Evolutionary conservation across 2,113 vertebrate genomes (phyloP).

Genomic region (Sturnira hondurensis): DNA sequence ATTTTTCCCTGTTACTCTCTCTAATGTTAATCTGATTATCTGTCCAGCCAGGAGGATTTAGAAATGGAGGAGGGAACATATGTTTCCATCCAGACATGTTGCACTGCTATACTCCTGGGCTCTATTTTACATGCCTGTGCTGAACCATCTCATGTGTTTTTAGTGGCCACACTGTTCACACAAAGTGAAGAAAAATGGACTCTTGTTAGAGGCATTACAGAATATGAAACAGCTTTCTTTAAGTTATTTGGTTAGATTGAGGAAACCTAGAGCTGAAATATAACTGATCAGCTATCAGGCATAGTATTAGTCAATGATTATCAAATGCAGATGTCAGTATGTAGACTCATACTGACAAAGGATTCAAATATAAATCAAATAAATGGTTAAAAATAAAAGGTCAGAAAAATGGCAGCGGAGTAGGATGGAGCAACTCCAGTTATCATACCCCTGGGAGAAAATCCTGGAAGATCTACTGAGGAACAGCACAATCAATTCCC

Average conservation of each 20-base stretch:
- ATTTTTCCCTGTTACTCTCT: not conserved
- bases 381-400: not conserved
- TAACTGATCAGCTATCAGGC: not conserved
- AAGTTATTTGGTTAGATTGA: not conserved
- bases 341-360: not conserved
- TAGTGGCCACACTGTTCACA: not conserved
- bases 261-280: not conserved
- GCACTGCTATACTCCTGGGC: not conserved
- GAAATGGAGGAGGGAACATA: no score
- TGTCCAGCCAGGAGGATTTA: not conserved
- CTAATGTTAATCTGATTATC: not conserved
- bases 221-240: not conserved
- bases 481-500: no score
- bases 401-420: no score
- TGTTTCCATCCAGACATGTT: not conserved
- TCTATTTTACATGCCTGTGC: not conserved
- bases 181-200: not conserved
- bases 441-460: no score
- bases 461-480: no score
- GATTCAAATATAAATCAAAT: not conserved
- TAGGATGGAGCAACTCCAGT: no score
- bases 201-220: not conserved
- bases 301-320: not conserved
- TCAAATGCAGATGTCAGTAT: not conserved
- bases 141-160: not conserved